These are phyloP conservation scores for Barypeithes pellucidus DNA, from an alignment of 2,888 invertebrate species.

Conservation along the genomic window DNA sequence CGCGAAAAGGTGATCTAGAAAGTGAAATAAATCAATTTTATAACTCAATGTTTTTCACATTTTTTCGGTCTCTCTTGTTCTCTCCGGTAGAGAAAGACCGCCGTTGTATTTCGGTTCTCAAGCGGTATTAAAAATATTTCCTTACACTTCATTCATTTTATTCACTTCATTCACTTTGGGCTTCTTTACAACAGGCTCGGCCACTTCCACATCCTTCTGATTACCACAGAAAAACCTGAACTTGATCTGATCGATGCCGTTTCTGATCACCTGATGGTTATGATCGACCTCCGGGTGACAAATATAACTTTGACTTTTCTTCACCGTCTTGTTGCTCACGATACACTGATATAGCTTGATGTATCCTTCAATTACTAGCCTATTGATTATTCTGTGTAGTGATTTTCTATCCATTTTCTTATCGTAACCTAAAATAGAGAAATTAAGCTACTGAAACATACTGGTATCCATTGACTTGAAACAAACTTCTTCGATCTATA, in stretches of 20 bases:
- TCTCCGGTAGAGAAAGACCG: too few species aligned
- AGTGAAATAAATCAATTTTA: neutral
- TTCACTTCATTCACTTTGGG: neutral
- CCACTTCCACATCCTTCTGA: conserved; percentile 7
- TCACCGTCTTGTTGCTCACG: conserved; percentile 69
- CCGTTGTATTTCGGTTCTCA: too few species aligned
- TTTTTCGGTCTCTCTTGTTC: too few species aligned
- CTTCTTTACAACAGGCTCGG: conserved; percentile 1
- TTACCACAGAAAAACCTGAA: conserved; percentile 59
- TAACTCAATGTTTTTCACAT: too few species aligned
- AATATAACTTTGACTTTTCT: conserved; percentile 72
- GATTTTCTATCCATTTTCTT: conserved; percentile 79
- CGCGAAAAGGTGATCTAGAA: conserved; percentile 53
- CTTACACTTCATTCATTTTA: conserved; percentile 3
- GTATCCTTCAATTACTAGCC: conserved; percentile 75
- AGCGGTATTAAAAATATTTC: neutral
- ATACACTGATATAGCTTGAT: conserved; percentile 74
- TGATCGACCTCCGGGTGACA: conserved; percentile 72
- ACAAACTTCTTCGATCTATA: too few species aligned
- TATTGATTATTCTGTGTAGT: conserved; percentile 74
- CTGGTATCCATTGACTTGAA: too few species aligned
- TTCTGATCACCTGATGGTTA: conserved; percentile 73
- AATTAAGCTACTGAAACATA: too few species aligned
- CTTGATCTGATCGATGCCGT: conserved; percentile 77
- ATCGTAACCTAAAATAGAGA: conserved; percentile 67